Percentiles rank a stretch among this genome's conserved stretches.
phyloP scores from a whole-genome alignment of 2,888 invertebrate species.

The Ametastegia equiseti region DNA sequence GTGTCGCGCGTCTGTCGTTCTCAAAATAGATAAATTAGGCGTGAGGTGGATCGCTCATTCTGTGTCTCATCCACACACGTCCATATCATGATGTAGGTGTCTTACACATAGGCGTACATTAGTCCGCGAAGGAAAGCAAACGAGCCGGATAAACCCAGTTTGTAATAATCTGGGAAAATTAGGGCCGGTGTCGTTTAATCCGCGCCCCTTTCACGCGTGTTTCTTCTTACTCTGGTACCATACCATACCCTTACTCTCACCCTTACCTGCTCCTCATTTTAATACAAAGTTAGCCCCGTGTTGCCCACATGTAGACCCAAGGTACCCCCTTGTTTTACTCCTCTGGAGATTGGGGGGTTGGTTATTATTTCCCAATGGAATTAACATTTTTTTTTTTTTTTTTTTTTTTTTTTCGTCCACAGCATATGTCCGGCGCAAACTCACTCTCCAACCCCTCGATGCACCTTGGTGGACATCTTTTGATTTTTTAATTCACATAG shows the following conservation, averaged over 20 bases:
- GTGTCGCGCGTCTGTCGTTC: slow-evolving; percentile 5
- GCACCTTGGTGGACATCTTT: not conserved
- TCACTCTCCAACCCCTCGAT: not conserved
- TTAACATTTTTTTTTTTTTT: not conserved
- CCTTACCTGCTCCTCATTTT: slow-evolving; percentile 23
- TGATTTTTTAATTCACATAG: not conserved
- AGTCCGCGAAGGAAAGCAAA: slow-evolving; percentile 1
- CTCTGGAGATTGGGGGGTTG: not conserved
- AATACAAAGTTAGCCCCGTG: slow-evolving; percentile 6
- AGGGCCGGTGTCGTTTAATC: slow-evolving; percentile 49
- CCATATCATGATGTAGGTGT: not conserved
- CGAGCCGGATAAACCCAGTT: slow-evolving; percentile 41
- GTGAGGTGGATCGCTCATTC: slow-evolving; percentile 4
- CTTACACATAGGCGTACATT: not conserved
- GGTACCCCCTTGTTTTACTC: not conserved
- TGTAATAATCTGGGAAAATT: slow-evolving; percentile 65
- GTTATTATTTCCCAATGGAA: slow-evolving; percentile 20
- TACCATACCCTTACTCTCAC: not conserved
- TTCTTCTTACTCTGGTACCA: not conserved
- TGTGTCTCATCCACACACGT: not conserved
- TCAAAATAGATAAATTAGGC: slow-evolving; percentile 17
- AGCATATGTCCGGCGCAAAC: not conserved
- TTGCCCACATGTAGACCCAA: slow-evolving; percentile 1
- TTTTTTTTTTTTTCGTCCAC: not conserved
- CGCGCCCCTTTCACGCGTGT: not conserved